Evolutionary conservation across 2,888 invertebrate genomes (phyloP).

Genomic region (Andrena camellia): DNA sequence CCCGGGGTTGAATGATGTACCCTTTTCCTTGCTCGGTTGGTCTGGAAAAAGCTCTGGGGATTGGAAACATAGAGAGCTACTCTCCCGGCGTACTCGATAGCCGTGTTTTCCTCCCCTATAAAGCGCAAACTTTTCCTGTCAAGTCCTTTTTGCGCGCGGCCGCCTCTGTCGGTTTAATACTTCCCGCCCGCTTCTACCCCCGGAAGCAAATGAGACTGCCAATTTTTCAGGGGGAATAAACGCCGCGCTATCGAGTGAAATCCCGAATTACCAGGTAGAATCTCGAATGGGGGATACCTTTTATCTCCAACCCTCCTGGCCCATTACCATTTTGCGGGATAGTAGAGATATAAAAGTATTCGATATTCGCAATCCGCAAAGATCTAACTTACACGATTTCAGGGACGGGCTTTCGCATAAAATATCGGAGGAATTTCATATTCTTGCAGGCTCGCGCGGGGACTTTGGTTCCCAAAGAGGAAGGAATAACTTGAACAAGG

Average conservation of each 20-base stretch:
- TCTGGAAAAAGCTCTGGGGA: constrained; percentile 61
- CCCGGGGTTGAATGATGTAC: constrained; percentile 60
- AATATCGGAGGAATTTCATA: too few relatives aligned
- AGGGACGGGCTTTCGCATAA: too few relatives aligned
- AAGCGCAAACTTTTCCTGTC: constrained; percentile 50
- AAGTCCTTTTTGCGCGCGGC: constrained; percentile 15
- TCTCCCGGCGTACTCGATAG: constrained; percentile 47
- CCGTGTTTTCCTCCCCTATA: constrained; percentile 37
- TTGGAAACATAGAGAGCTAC: constrained; percentile 62
- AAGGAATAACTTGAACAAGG: too few relatives aligned
- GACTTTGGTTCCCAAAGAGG: too few relatives aligned
- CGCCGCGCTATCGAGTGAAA: neutral
- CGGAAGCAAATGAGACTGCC: constrained; percentile 13
- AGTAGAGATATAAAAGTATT: too few relatives aligned
- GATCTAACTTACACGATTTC: too few relatives aligned
- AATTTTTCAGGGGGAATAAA: neutral
- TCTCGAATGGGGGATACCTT: neutral
- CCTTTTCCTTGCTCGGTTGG: constrained; percentile 66
- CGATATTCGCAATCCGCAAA: too few relatives aligned
- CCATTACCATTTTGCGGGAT: too few relatives aligned
- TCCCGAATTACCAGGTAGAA: neutral
- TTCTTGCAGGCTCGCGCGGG: too few relatives aligned
- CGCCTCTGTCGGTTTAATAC: constrained; percentile 35
- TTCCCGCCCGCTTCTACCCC: constrained; percentile 19
- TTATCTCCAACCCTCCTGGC: neutral